A percentile compares a stretch with the other conserved stretches of the same genome.
These are phyloP conservation scores for Megaleporinus macrocephalus DNA, from an alignment of 2,113 vertebrate species.

Conservation along the genomic window DNA sequence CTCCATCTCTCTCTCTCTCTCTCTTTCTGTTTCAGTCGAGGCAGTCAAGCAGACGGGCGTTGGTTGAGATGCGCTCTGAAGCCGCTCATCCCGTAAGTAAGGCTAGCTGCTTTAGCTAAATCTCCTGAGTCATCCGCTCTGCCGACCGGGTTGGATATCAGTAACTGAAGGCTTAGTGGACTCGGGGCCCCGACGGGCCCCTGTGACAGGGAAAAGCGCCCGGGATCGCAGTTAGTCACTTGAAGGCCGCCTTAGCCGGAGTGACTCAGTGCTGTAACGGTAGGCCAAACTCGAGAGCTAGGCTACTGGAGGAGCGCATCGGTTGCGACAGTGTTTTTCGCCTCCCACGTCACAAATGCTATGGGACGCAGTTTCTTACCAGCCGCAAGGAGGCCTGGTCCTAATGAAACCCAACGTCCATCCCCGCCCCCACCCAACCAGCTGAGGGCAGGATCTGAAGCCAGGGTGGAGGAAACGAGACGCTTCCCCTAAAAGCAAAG, in stretches of 20 bases:
- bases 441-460: neutral
- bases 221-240: constrained; percentile 28
- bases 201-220: constrained; percentile 6
- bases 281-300: constrained; percentile 12
- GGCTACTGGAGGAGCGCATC: neutral
- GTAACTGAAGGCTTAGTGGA: constrained; percentile 7
- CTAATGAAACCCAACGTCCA: too few relatives aligned
- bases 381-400: too few relatives aligned
- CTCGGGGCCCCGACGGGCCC: neutral
- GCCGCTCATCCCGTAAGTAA: neutral
- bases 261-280: constrained; percentile 33
- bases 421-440: neutral
- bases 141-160: neutral
- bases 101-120: neutral
- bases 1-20: too few relatives aligned
- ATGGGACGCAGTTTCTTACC: neutral
- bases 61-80: neutral
- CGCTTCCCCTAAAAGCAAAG: constrained; percentile 14
- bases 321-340: neutral
- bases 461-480: neutral
- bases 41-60: neutral
- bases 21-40: too few relatives aligned
- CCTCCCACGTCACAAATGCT: constrained; percentile 18
- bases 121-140: constrained; percentile 12
- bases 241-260: constrained; percentile 5